Percentiles rank a stretch among this genome's conserved stretches.
Conservation (phyloP, 2,888 invertebrate genomes). For the Scotopteryx bipunctaria region DNA sequence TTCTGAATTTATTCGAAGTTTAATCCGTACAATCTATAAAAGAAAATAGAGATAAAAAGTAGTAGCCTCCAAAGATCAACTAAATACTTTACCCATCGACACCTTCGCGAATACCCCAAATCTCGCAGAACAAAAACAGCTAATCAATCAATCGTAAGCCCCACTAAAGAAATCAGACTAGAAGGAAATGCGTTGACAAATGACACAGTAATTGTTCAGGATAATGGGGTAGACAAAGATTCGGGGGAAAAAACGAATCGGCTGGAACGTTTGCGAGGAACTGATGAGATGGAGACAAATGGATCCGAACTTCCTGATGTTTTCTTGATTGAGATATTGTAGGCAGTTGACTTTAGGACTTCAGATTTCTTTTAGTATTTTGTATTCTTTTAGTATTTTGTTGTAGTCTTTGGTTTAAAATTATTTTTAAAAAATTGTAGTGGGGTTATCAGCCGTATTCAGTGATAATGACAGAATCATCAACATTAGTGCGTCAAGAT, state of each 20-base stretch:
- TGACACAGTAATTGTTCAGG: constrained; percentile 73
- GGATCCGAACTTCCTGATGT: constrained; percentile 55
- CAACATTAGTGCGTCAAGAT: too few relatives aligned
- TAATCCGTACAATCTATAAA: too few relatives aligned
- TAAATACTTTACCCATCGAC: constrained; percentile 24
- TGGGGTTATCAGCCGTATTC: too few relatives aligned
- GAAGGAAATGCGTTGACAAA: constrained; percentile 70
- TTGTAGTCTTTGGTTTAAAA: too few relatives aligned
- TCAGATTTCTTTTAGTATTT: too few relatives aligned
- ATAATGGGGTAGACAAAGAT: constrained; percentile 63
- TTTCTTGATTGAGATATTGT: constrained; percentile 45
- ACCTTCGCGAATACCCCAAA: constrained; percentile 27
- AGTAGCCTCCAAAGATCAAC: constrained; percentile 19
- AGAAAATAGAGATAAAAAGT: neutral
- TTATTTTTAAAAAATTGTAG: too few relatives aligned
- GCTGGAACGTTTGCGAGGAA: constrained; percentile 69
- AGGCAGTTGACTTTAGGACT: constrained; percentile 7
- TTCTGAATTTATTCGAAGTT: too few relatives aligned
- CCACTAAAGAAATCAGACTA: constrained; percentile 69
- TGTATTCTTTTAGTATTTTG: neutral
- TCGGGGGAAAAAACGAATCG: constrained; percentile 59
- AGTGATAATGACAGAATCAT: too few relatives aligned
- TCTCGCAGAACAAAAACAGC: constrained; percentile 47
- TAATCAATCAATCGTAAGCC: constrained; percentile 72
- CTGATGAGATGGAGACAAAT: constrained; percentile 73